phyloP scores from a whole-genome alignment of 2,888 invertebrate species.

The Patella caerulea region DNA sequence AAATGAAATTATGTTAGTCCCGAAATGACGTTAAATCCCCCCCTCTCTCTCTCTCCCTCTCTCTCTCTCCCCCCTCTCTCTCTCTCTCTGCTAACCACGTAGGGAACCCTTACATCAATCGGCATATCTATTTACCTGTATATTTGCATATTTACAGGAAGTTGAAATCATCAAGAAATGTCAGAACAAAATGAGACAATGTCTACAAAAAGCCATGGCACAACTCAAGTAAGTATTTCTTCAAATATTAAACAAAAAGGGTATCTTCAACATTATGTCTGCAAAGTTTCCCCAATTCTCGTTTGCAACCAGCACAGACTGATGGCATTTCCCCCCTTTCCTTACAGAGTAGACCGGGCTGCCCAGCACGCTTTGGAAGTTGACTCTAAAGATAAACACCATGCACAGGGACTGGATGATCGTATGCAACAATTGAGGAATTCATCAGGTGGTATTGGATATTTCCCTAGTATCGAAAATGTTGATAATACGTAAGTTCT shows the following conservation, averaged over 20 bases:
- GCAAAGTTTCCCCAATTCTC: neutral
- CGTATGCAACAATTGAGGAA: slow-evolving; percentile 66
- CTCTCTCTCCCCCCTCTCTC: no score
- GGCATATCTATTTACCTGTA: no score
- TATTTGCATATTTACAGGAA: slow-evolving; percentile 74
- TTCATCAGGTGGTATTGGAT: slow-evolving; percentile 62
- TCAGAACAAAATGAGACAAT: slow-evolving; percentile 82
- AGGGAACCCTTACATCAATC: no score
- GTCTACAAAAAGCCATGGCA: slow-evolving; percentile 77
- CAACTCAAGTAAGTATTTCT: slow-evolving; percentile 71
- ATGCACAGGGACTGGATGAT: slow-evolving; percentile 75
- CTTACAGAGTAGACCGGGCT: slow-evolving; percentile 66
- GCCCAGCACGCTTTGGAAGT: slow-evolving; percentile 84
- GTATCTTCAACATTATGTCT: no score
- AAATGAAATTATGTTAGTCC: no score
- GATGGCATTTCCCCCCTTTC: neutral
- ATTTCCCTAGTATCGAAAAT: slow-evolving; percentile 66
- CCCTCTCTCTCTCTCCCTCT: no score
- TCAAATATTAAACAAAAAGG: no score
- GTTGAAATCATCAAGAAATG: slow-evolving; percentile 84
- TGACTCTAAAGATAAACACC: slow-evolving; percentile 90
- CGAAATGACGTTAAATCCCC: no score
- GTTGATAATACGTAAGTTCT: slow-evolving; percentile 67
- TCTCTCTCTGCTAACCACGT: no score
- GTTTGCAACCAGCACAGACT: neutral